Conservation (phyloP, 2,888 invertebrate genomes). For the Cerastis leucographa region DNA sequence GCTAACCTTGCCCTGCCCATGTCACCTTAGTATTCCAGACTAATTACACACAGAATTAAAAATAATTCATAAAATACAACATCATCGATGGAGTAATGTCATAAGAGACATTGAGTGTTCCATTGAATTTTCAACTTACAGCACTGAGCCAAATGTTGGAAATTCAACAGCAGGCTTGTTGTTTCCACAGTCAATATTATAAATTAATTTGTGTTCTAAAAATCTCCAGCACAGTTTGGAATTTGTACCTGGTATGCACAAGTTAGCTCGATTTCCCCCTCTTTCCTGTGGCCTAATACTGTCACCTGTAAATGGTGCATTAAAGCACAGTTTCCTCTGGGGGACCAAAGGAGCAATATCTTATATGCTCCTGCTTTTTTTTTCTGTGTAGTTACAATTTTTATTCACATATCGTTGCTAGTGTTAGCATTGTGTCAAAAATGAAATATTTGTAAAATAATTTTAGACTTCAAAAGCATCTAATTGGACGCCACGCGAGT, state of each 20-base stretch:
- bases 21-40: not conserved
- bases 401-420: not conserved
- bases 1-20: not conserved
- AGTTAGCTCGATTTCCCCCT: conserved; percentile 27
- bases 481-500: conserved; percentile 86
- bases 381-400: not conserved
- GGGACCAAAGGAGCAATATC: conserved; percentile 6
- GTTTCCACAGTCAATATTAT: not conserved
- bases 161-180: not conserved
- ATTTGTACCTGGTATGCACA: conserved; percentile 4
- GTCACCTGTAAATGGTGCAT: conserved; percentile 13
- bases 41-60: not conserved
- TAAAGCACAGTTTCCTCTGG: conserved; percentile 26
- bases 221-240: not conserved
- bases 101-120: not conserved
- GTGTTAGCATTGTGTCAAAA: not conserved
- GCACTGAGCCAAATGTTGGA: not conserved
- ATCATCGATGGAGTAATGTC: not conserved
- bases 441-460: conserved; percentile 29
- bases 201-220: not conserved
- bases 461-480: conserved; percentile 79
- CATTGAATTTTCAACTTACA: not conserved
- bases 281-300: conserved; percentile 52
- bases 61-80: not conserved
- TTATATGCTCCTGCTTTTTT: conserved; percentile 1